phyloP scores from a whole-genome alignment of 2,888 invertebrate species.

The Drosophila nr. perissopoda region DNA sequence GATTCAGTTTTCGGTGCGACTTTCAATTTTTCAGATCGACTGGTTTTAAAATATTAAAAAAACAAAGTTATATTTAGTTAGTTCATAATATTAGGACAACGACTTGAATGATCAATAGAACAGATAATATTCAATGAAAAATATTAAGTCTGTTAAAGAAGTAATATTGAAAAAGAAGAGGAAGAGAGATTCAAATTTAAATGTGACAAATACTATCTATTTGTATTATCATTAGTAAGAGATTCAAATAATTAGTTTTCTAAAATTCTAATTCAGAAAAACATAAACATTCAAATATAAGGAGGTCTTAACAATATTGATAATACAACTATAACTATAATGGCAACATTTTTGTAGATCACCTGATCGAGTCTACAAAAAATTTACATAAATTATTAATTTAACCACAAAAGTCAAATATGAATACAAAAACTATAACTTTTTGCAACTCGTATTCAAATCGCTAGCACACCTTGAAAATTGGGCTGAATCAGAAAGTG shows the following conservation, averaged over 20 bases:
- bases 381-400: not conserved
- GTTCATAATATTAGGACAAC: too few species aligned
- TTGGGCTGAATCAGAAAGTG: constrained; percentile 24
- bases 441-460: constrained; percentile 7
- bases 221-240: not conserved
- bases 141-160: not conserved
- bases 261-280: not conserved
- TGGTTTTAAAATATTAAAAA: not conserved
- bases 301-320: not conserved
- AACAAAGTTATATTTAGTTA: not conserved
- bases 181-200: not conserved
- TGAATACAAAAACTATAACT: constrained; percentile 9
- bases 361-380: not conserved
- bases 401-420: constrained; percentile 19
- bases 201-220: not conserved
- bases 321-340: too few species aligned
- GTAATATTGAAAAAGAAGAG: not conserved
- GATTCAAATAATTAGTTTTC: not conserved
- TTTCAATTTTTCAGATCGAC: too few species aligned
- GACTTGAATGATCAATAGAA: too few species aligned
- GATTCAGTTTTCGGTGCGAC: not conserved
- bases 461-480: constrained; percentile 31
- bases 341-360: too few species aligned
- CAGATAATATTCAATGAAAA: not conserved
- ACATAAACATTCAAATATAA: not conserved